Base-by-base conservation (phyloP, 2,888 invertebrate species). In the Sycophila texana region DNA sequence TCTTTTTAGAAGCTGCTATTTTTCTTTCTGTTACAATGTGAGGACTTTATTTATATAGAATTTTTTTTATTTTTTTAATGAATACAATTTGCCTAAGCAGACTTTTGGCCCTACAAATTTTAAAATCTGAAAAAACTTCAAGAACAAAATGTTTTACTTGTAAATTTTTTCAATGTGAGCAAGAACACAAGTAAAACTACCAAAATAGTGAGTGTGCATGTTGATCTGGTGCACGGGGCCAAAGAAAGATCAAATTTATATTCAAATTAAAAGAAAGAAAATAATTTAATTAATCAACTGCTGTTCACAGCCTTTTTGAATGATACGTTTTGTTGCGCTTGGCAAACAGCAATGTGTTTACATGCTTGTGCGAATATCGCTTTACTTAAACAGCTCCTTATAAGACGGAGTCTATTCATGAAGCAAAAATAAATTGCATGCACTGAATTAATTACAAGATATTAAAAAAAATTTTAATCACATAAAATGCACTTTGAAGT, bases 311-410 rank as follows among this genome's bases (percentile, higher is more conserved):
- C 71, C 67, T 73, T 51, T n/a, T 78, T 49, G 53, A 78, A 73
- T 68, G 67, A 60, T 18, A 47, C 51, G 71, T 79, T 75, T 77
- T 80, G 55, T 77, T 81, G 71, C 51, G 74, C 70, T 80, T 77
- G 53, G 61, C 73, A 53, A 74, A 74, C 60, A 80, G 68, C 60
- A 72, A 77, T 65, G 49, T 74, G 70, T 70, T 67, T 39, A 67
- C 53, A 60, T 74, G 74, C 70, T 78, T 81, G 16, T 65, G 58
- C 49, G 12, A 72, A 67, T 51, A 72, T 58, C 51, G 61, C 71
- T 78, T 61, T 57, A 73, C 53, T 1, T 12, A 20, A 60, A 72
- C 60, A 75, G 16, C 76, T 81, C 70, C 78, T 12, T 65, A 73
- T 76, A 74, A 79, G 58, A 75, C 65, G 76, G 73, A 78, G 75